phyloP scores from a whole-genome alignment of 2,797 vertebrate genomes.

The Poeciliopsis infans region DNA sequence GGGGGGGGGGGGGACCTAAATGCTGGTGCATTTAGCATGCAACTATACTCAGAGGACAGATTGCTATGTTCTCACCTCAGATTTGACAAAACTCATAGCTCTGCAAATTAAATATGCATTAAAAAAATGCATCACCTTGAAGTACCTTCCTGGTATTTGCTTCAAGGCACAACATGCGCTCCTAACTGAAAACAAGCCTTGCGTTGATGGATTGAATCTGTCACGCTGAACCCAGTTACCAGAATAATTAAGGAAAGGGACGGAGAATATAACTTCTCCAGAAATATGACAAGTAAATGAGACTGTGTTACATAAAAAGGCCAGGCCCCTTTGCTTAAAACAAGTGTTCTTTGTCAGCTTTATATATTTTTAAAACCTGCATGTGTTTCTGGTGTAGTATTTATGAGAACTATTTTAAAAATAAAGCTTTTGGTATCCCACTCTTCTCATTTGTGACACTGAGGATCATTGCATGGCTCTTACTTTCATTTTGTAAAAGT shows the following conservation, averaged over 20 bases:
- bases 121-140: background rate
- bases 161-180: background rate
- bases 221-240: slow-evolving; percentile 30
- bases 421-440: slow-evolving; percentile 77
- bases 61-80: background rate
- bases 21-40: background rate
- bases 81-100: slow-evolving; percentile 4
- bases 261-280: background rate
- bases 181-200: slow-evolving; percentile 15
- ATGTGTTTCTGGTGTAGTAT: slow-evolving; percentile 75
- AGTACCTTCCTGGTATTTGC: background rate
- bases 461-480: background rate
- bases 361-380: slow-evolving; percentile 77
- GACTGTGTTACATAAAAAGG: slow-evolving; percentile 17
- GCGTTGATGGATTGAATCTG: slow-evolving; percentile 22
- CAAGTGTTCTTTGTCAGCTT: slow-evolving; percentile 55
- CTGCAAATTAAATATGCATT: background rate
- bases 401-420: slow-evolving; percentile 79
- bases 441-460: slow-evolving; percentile 13
- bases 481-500: background rate
- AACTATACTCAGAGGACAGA: background rate
- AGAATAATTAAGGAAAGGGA: slow-evolving; percentile 37
- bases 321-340: slow-evolving; percentile 49
- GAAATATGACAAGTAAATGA: slow-evolving; percentile 22
- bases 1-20: background rate